phyloP scores from a whole-genome alignment of 2,113 vertebrate species.

The Coturnix japonica region DNA sequence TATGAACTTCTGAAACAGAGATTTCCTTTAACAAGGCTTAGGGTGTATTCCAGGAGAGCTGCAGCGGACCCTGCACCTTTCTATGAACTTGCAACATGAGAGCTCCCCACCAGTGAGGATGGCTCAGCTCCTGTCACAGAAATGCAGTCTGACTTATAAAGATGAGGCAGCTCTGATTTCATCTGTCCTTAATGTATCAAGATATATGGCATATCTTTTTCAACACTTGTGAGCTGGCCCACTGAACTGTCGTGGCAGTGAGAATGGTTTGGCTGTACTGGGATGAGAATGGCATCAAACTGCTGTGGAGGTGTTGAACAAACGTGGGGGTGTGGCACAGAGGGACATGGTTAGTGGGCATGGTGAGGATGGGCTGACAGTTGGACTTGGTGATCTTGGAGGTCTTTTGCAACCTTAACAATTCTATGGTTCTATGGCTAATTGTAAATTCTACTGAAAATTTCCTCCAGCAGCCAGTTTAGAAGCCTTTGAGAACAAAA shows the following conservation, averaged over 20 bases:
- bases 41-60: neutral
- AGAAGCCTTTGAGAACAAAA: neutral
- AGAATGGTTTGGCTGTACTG: neutral
- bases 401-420: no score
- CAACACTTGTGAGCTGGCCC: neutral
- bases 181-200: neutral
- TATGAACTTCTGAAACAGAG: neutral
- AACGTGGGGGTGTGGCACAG: no score
- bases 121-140: neutral
- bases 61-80: neutral
- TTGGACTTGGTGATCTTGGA: no score
- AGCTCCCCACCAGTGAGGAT: neutral
- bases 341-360: no score
- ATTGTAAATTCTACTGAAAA: neutral
- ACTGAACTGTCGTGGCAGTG: neutral
- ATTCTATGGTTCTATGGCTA: neutral
- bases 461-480: neutral
- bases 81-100: neutral
- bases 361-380: no score
- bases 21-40: neutral
- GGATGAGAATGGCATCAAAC: neutral
- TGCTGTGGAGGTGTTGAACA: no score
- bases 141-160: neutral
- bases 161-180: neutral
- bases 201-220: neutral